These are phyloP conservation scores for Troides helena DNA, from an alignment of 2,888 invertebrate genomes.

Conservation along the genomic window DNA sequence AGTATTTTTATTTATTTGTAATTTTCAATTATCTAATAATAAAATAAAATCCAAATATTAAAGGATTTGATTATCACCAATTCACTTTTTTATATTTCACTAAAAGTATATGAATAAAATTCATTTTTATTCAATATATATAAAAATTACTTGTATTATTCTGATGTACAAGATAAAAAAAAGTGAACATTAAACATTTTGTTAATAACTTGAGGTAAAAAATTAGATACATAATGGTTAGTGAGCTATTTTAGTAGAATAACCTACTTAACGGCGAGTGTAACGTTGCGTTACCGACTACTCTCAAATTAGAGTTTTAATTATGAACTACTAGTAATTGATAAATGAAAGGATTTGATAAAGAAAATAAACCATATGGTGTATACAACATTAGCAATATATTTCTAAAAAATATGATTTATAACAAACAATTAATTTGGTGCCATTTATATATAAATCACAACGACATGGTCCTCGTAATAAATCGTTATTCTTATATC, in stretches of 20 bases:
- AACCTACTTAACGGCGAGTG: constrained; percentile 29
- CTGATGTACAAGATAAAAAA: too few relatives aligned
- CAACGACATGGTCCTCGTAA: constrained; percentile 83
- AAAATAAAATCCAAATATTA: too few relatives aligned
- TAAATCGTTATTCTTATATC: constrained; percentile 85
- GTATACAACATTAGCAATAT: neutral
- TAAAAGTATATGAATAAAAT: too few relatives aligned
- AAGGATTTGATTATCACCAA: too few relatives aligned
- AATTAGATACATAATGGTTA: constrained; percentile 11
- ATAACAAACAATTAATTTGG: constrained; percentile 10
- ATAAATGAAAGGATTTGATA: neutral
- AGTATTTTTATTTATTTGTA: too few relatives aligned
- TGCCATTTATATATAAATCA: constrained; percentile 79
- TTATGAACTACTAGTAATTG: neutral
- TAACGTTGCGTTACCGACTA: constrained; percentile 14
- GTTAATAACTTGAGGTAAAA: neutral
- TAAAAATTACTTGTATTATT: too few relatives aligned
- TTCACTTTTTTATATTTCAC: too few relatives aligned
- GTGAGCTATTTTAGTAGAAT: constrained; percentile 28
- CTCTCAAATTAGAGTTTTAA: too few relatives aligned
- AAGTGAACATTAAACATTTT: neutral
- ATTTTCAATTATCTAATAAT: too few relatives aligned
- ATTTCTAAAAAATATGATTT: constrained; percentile 30
- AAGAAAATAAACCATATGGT: neutral
- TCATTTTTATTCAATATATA: too few relatives aligned